phyloP scores from a whole-genome alignment of 2,113 vertebrate species.

The Rhadina sibilatrix region DNA sequence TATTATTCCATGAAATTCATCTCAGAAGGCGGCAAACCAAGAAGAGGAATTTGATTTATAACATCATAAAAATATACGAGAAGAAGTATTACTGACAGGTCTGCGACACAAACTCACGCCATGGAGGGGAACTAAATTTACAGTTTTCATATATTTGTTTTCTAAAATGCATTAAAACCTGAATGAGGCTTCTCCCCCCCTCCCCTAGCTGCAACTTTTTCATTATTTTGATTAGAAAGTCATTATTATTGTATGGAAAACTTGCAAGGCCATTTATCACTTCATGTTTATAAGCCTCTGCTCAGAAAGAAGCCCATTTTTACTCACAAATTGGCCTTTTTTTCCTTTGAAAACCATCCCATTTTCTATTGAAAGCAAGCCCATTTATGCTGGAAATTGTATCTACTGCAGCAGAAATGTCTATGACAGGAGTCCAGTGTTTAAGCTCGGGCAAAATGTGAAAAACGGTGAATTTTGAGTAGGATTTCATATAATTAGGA shows the following conservation, averaged over 20 bases:
- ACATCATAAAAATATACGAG: not conserved
- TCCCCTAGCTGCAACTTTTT: not conserved
- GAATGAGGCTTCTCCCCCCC: not conserved
- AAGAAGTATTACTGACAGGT: not conserved
- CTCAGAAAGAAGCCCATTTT: constrained; percentile 9
- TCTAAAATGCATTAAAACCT: not conserved
- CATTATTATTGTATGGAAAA: not conserved
- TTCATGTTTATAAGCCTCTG: not conserved
- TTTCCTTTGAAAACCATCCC: constrained; percentile 7
- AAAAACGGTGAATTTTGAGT: constrained; percentile 33
- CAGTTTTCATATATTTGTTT: not conserved
- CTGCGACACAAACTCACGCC: not conserved
- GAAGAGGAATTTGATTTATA: not conserved
- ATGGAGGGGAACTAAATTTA: not conserved
- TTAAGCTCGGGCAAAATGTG: not conserved
- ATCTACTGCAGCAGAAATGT: constrained; percentile 18
- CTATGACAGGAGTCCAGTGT: constrained; percentile 31
- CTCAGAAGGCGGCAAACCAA: not conserved
- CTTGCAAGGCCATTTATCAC: constrained; percentile 14
- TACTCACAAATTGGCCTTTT: constrained; percentile 27
- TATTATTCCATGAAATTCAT: not conserved
- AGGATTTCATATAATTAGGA: constrained; percentile 20
- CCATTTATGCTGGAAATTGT: constrained; percentile 35
- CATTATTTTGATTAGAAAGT: constrained; percentile 37
- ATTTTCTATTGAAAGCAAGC: constrained; percentile 41